Conservation (phyloP, 2,888 invertebrate genomes). For the Dinocampus coccinellae region DNA sequence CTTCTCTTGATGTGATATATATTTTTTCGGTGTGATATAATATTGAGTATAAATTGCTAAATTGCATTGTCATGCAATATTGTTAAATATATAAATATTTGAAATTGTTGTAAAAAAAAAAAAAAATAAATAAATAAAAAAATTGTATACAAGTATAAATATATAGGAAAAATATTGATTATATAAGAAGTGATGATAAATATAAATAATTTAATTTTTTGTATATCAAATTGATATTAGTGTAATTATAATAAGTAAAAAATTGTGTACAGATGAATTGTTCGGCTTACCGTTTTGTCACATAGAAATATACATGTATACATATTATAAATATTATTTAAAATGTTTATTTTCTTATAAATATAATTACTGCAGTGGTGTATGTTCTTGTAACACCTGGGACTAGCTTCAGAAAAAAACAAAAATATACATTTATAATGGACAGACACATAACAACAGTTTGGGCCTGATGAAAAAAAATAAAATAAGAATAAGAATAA, state of each 20-base stretch:
- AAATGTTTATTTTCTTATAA: background rate
- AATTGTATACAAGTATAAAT: constrained; percentile 17
- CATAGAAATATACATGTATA: background rate
- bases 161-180: constrained; percentile 8
- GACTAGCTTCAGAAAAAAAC: constrained; percentile 55
- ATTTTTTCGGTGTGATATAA: background rate
- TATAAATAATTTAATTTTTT: background rate
- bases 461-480: constrained; percentile 41
- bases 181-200: constrained; percentile 5
- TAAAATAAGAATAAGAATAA: constrained; percentile 30
- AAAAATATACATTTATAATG: constrained; percentile 51
- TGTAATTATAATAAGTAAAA: background rate
- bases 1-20: background rate
- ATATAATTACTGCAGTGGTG: background rate
- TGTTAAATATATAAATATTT: background rate
- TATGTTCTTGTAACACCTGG: constrained; percentile 45
- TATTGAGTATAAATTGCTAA: background rate
- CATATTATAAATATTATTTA: background rate
- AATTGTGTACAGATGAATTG: background rate
- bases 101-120: background rate
- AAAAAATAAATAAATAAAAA: background rate
- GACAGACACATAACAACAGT: constrained; percentile 61
- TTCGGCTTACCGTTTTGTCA: constrained; percentile 12
- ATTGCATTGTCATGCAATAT: background rate
- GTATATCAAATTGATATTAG: background rate